These are phyloP conservation scores for Chrosomus eos DNA, from an alignment of 2,797 vertebrate species.

Conservation along the genomic window DNA sequence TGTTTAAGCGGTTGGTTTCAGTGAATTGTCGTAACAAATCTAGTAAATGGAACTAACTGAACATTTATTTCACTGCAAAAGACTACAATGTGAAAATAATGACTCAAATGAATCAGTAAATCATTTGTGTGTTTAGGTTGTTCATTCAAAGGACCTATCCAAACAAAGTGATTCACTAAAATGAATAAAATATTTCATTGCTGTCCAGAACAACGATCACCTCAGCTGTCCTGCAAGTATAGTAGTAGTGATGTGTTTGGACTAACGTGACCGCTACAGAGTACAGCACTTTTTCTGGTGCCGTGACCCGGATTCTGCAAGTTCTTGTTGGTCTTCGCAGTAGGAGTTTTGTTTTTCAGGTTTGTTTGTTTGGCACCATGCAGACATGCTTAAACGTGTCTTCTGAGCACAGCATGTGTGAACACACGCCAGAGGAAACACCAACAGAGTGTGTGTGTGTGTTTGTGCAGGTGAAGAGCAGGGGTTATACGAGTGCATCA, in stretches of 20 bases:
- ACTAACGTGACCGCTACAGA: background rate
- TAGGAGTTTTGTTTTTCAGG: conserved; percentile 5
- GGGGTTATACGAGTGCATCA: background rate
- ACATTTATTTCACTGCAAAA: background rate
- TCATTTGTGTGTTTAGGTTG: background rate
- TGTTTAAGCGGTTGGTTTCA: no score
- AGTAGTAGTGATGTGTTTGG: background rate
- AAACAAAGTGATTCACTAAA: background rate
- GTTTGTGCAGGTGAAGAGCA: conserved; percentile 23
- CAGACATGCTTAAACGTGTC: background rate
- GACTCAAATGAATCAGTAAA: background rate
- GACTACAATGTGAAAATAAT: background rate
- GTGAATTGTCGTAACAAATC: background rate
- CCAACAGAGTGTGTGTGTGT: background rate
- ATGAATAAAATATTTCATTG: background rate
- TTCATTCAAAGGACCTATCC: background rate
- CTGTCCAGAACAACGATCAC: background rate
- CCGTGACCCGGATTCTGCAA: background rate
- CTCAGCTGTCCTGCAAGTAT: background rate
- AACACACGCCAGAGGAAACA: background rate
- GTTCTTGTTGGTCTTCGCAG: background rate
- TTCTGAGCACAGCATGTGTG: background rate
- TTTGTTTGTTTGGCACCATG: conserved; percentile 26
- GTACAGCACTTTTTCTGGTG: background rate
- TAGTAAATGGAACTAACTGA: background rate